Percentiles rank a stretch among this genome's conserved stretches.
phyloP scores from a whole-genome alignment of 2,113 vertebrate genomes.

The Sebastes fasciatus region DNA sequence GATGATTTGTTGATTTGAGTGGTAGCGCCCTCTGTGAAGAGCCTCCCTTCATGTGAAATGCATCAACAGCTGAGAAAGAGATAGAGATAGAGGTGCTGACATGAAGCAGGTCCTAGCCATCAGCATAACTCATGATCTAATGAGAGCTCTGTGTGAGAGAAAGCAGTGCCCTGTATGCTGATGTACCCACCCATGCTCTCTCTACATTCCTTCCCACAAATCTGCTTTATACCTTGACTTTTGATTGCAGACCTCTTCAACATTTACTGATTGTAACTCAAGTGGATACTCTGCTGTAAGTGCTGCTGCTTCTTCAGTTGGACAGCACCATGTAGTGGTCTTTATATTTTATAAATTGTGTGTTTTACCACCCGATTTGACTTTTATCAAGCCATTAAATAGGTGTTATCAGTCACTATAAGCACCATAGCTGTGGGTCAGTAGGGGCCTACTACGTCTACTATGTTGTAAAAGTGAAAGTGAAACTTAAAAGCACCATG shows the following conservation, averaged over 20 bases:
- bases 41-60: conserved; percentile 56
- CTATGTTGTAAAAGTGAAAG: no score
- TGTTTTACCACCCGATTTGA: not conserved
- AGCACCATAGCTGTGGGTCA: no score
- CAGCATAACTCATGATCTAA: conserved; percentile 73
- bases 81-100: conserved; percentile 69
- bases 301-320: not conserved
- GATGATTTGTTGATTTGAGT: conserved; percentile 68
- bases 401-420: no score
- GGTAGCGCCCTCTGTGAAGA: conserved; percentile 39
- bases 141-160: conserved; percentile 62
- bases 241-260: conserved; percentile 17
- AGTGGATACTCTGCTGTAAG: conserved; percentile 5
- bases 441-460: no score
- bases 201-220: conserved; percentile 43
- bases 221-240: conserved; percentile 5
- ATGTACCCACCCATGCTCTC: conserved; percentile 8
- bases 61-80: conserved; percentile 55
- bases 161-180: conserved; percentile 47
- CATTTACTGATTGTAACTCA: conserved; percentile 20
- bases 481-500: no score
- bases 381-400: no score
- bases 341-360: conserved; percentile 1
- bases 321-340: not conserved
- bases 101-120: conserved; percentile 71